Evolutionary conservation across 1,140 invertebrate species (phyloP).

Genomic region (Drosophila sp.): DNA sequence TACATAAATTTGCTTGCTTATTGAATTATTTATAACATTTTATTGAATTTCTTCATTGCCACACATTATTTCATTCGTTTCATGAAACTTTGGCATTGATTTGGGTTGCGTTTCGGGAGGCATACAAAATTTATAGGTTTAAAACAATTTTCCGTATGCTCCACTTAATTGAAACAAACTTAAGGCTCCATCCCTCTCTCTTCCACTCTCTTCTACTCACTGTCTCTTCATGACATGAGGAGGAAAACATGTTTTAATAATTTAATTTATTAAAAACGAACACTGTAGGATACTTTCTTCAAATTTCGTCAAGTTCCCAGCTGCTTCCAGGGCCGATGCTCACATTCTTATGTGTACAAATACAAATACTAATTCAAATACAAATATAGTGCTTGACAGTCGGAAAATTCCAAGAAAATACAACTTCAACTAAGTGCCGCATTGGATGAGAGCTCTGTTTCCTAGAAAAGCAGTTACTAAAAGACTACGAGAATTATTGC

Average conservation of each 20-base stretch:
- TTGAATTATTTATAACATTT: conserved; percentile 79
- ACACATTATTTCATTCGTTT: conserved; percentile 47
- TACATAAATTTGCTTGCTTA: conserved; percentile 62
- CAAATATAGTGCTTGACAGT: too few species aligned
- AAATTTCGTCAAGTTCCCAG: conserved; percentile 46
- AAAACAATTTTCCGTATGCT: conserved; percentile 29
- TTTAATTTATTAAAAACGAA: conserved; percentile 73
- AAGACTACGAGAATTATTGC: neutral
- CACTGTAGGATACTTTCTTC: conserved; percentile 60
- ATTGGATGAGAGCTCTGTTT: neutral
- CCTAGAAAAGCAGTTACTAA: neutral
- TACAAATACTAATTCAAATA: neutral
- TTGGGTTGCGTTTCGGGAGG: conserved; percentile 37
- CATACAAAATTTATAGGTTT: conserved; percentile 33
- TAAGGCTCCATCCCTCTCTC: neutral
- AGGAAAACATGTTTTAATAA: conserved; percentile 71
- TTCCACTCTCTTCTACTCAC: neutral
- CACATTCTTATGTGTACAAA: neutral
- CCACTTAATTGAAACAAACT: conserved; percentile 58
- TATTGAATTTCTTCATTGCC: conserved; percentile 70
- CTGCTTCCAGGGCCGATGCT: conserved; percentile 22
- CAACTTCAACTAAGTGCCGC: conserved; percentile 12
- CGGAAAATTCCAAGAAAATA: conserved; percentile 47
- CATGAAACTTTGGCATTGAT: conserved; percentile 61
- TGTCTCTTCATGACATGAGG: neutral